Base-by-base conservation (phyloP, 2,888 invertebrate genomes). In the Oscheius onirici region DNA sequence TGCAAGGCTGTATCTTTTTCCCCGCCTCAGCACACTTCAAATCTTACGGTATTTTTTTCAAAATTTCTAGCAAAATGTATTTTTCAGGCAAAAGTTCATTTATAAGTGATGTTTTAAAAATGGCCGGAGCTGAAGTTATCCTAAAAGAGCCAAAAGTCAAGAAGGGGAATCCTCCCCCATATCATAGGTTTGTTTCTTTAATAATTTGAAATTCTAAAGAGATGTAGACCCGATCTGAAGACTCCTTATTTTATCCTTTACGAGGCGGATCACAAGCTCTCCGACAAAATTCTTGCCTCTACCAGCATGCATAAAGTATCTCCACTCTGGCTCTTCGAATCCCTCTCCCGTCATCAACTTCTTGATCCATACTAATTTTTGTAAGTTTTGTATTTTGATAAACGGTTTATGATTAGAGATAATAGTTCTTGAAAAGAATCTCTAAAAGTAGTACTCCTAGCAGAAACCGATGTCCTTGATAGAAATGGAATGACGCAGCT, bases 1-100 rank as follows among this genome's bases (percentile, higher is more conserved):
- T 78, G 24, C 71, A 70, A 40, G 78, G 78, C 3, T 78, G 78
- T 73, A 74, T 74, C 22, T 76, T 78, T 46, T 76, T 63, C 41
- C 65, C 76, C 17, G 67, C 65, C 10, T 40, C 46, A 3, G 46
- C 69, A 2, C 69, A 58, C 52, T 74, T 74, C 44, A 54, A 34
- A n/a, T 66, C 69, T 43, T 57, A 74, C 13, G 77, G 77, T 78
- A 11, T 52, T 17, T 17, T 17, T 15, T 24, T 13, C 26, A 22
- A n/a, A 28, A 11, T n/a, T 13, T 22, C 28, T 8, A 8, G 10
- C 6, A 24, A 24, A 10, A 10, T 34, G n/a, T 20, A 24, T 22
- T 28, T 3, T 60, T 60, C 22, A 60, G 60, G 60, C 0, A 28
- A 22, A 6, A 20, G 63, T 13, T 15, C 26, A 1, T 46, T 49